Percentiles rank a stretch among this genome's conserved stretches.
phyloP scores from a whole-genome alignment of 2,888 invertebrate species.

The Eulithis testata region DNA sequence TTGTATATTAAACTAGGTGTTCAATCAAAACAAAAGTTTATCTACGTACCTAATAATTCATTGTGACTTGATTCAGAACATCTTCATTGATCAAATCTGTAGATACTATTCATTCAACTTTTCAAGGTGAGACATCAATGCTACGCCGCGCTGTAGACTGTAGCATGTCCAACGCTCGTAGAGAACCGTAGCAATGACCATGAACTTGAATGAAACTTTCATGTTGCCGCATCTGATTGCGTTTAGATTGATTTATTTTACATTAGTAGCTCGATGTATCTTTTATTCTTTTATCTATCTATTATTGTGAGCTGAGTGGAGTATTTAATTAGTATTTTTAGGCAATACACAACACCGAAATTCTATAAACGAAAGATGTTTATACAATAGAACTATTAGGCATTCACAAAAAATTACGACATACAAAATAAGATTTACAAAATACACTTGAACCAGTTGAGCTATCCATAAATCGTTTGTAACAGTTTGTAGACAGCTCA shows the following conservation, averaged over 20 bases:
- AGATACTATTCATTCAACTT: conserved; percentile 2
- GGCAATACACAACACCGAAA: no score
- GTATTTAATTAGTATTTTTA: neutral
- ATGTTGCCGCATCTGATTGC: neutral
- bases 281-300: neutral
- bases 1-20: no score
- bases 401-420: no score
- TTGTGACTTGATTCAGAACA: neutral
- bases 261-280: neutral
- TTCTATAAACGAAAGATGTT: no score
- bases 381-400: no score
- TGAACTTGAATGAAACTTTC: conserved; percentile 3
- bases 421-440: no score
- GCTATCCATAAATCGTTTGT: no score
- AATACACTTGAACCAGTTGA: no score
- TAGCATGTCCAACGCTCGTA: conserved; percentile 4
- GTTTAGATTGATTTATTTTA: neutral
- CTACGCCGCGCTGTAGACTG: neutral
- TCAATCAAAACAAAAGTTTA: no score
- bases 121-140: neutral
- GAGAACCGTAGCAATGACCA: conserved; percentile 4
- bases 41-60: no score
- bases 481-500: no score
- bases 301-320: neutral
- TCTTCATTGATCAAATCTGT: neutral